phyloP scores from a whole-genome alignment of 2,888 invertebrate genomes.

The Tipula lateralis region DNA sequence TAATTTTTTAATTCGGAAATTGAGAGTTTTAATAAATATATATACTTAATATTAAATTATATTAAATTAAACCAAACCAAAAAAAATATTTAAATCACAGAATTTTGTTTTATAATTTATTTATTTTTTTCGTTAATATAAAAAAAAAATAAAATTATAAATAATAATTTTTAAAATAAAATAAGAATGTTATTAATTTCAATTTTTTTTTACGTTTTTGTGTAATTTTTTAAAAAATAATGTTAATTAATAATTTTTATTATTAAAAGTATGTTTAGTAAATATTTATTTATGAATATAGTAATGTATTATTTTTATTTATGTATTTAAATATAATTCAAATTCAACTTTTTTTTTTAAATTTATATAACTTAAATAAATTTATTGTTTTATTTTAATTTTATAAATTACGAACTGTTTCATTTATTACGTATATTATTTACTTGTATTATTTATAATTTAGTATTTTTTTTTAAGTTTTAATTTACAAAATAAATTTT shows the following conservation, averaged over 20 bases:
- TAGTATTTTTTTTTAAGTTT: not conserved
- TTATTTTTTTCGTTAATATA: not conserved
- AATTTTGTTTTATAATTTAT: constrained; percentile 11
- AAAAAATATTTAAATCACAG: constrained; percentile 1
- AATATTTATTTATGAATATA: not conserved
- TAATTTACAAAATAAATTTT: not conserved
- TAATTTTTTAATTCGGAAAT: constrained; percentile 11
- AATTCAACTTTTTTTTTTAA: not conserved
- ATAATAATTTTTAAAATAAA: not conserved
- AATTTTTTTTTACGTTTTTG: not conserved
- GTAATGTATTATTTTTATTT: not conserved
- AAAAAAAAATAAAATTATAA: not conserved
- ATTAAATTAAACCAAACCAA: not conserved
- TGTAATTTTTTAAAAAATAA: not conserved
- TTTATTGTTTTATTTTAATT: not conserved
- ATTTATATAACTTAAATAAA: not conserved
- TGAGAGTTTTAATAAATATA: constrained; percentile 12
- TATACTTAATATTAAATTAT: not conserved
- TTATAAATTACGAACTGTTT: constrained; percentile 19
- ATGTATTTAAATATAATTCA: not conserved
- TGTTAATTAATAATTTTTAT: not conserved
- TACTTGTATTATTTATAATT: not conserved
- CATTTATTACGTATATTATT: not conserved
- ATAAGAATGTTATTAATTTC: not conserved
- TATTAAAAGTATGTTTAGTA: not conserved